Conservation (phyloP, 2,113 vertebrate species). For the Centropristis striata region DNA sequence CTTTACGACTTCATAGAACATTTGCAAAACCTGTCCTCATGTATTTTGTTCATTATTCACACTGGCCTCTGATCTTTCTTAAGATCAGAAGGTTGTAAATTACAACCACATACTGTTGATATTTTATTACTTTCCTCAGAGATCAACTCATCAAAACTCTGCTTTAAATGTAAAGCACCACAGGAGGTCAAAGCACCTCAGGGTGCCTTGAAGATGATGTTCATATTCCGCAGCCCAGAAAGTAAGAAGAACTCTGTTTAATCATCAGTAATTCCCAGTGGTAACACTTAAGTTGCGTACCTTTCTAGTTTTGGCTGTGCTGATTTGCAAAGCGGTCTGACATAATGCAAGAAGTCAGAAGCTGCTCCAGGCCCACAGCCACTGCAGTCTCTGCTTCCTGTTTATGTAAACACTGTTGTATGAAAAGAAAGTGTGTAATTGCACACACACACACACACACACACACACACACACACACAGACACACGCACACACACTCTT, state of each 20-base stretch:
- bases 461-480: conserved; percentile 19
- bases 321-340: conserved; percentile 36
- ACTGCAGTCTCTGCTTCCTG: conserved; percentile 34
- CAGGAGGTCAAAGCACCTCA: conserved; percentile 14
- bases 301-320: conserved; percentile 19
- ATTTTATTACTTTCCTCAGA: neutral
- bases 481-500: conserved; percentile 26
- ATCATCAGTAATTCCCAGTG: conserved; percentile 36
- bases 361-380: conserved; percentile 45
- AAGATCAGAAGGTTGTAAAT: neutral
- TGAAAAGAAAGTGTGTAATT: conserved; percentile 44
- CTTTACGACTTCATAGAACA: neutral
- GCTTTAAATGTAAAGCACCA: conserved; percentile 6
- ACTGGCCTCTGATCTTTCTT: neutral
- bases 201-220: conserved; percentile 19
- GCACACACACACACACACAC: conserved; percentile 9
- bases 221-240: conserved; percentile 16
- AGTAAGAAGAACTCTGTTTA: conserved; percentile 30
- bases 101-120: neutral
- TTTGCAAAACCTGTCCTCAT: neutral
- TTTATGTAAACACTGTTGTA: conserved; percentile 60
- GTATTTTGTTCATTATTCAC: neutral
- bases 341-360: conserved; percentile 46
- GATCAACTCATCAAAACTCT: conserved; percentile 13
- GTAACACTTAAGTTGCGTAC: conserved; percentile 2